These are phyloP conservation scores for Virgularia gustaviana DNA, from an alignment of 92 coral and sea anemone genomes.

Conservation along the genomic window DNA sequence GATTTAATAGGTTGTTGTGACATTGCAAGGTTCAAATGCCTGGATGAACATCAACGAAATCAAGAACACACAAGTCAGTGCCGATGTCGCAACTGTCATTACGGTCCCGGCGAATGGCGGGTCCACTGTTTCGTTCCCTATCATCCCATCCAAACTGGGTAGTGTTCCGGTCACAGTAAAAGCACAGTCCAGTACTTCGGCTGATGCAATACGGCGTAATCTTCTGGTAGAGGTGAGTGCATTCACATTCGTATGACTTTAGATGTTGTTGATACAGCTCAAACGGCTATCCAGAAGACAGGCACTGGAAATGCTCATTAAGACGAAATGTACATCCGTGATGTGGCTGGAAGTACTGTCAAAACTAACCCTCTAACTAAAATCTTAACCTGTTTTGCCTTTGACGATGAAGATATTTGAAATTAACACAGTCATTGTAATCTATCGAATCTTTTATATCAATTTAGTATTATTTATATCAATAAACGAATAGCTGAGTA, in stretches of 20 bases:
- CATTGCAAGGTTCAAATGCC: conserved; percentile 63
- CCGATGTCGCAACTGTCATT: conserved; percentile 52
- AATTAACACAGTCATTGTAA: too few relatives aligned
- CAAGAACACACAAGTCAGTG: conserved; percentile 9
- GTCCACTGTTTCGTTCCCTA: conserved; percentile 74
- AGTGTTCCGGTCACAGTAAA: conserved; percentile 66
- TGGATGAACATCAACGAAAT: conserved; percentile 58
- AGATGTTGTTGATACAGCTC: background rate
- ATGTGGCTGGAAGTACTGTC: too few relatives aligned
- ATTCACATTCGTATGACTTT: background rate
- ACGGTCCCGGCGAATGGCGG: conserved; percentile 77
- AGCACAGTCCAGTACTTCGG: conserved; percentile 71
- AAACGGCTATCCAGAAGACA: background rate
- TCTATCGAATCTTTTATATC: too few relatives aligned
- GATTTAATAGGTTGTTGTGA: conserved; percentile 61
- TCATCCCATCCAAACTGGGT: conserved; percentile 69
- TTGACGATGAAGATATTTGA: too few relatives aligned
- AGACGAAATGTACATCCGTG: too few relatives aligned
- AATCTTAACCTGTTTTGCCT: too few relatives aligned
- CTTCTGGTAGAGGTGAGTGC: conserved; percentile 82
- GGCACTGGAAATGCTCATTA: background rate
- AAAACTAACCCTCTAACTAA: too few relatives aligned
- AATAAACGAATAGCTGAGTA: too few relatives aligned
- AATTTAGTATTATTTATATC: too few relatives aligned
- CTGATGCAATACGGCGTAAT: conserved; percentile 78